Evolutionary conservation across 2,888 invertebrate species (phyloP).

Genomic region (Athripsodes cinereus): DNA sequence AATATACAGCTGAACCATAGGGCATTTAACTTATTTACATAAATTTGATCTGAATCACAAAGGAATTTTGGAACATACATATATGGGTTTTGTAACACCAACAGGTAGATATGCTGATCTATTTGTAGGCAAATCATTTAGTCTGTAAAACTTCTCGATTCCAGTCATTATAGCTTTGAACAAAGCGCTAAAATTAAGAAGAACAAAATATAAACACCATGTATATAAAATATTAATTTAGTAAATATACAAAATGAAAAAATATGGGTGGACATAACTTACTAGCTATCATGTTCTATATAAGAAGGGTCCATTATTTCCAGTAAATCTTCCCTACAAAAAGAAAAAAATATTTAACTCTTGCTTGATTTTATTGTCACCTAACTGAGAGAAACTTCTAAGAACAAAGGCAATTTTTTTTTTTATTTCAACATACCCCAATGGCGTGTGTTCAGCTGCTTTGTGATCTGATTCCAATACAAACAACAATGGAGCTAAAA

Average conservation of each 20-base stretch:
- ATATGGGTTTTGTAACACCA: conserved; percentile 29
- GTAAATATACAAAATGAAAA: too few relatives aligned
- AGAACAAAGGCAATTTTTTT: too few relatives aligned
- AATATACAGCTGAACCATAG: too few relatives aligned
- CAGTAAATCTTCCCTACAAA: conserved; percentile 54
- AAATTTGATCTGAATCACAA: too few relatives aligned
- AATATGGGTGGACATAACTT: conserved; percentile 46
- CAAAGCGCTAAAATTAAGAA: conserved; percentile 46
- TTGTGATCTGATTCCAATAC: conserved; percentile 72
- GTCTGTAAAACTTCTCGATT: conserved; percentile 58
- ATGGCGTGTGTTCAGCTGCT: conserved; percentile 51
- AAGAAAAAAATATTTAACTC: not conserved
- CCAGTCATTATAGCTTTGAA: conserved; percentile 59
- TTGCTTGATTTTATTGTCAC: too few relatives aligned
- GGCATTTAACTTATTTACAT: too few relatives aligned
- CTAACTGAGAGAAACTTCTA: too few relatives aligned
- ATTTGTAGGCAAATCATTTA: conserved; percentile 49
- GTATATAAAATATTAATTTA: not conserved
- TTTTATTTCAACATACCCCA: conserved; percentile 18
- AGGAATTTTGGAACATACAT: conserved; percentile 28
- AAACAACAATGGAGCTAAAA: conserved; percentile 72
- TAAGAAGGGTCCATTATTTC: conserved; percentile 61
- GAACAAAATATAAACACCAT: too few relatives aligned
- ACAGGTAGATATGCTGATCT: conserved; percentile 38
- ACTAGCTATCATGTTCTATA: conserved; percentile 78